These are phyloP conservation scores for mouse (Mus musculus) DNA, from an alignment of 2,113 vertebrate genomes.

Conservation along the genomic window GRCm39 chr6:67984001-67984500, in stretches of 20 bases:
- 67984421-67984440: neutral
- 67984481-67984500: neutral
- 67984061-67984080: too few species aligned
- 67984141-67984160: neutral
- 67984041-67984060: too few species aligned
- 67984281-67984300: conserved; percentile 39
- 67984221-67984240: conserved; percentile 76
- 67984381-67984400: conserved; percentile 73
- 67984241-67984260: conserved; percentile 61
- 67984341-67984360: conserved; percentile 75
- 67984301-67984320: neutral
- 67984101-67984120: too few species aligned
- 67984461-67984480: neutral
- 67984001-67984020: too few species aligned
- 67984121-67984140: neutral
- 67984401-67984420: conserved; percentile 45
- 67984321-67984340: neutral
- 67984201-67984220: conserved; percentile 74
- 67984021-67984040: too few species aligned
- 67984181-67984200: conserved; percentile 72
- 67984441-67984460: neutral
- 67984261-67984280: conserved; percentile 77
- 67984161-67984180: conserved; percentile 44
- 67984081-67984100: too few species aligned
- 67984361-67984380: conserved; percentile 74